These are phyloP conservation scores for Actinia tenebrosa DNA, from an alignment of 64 coral and sea anemone species.

Conservation along the genomic window DNA sequence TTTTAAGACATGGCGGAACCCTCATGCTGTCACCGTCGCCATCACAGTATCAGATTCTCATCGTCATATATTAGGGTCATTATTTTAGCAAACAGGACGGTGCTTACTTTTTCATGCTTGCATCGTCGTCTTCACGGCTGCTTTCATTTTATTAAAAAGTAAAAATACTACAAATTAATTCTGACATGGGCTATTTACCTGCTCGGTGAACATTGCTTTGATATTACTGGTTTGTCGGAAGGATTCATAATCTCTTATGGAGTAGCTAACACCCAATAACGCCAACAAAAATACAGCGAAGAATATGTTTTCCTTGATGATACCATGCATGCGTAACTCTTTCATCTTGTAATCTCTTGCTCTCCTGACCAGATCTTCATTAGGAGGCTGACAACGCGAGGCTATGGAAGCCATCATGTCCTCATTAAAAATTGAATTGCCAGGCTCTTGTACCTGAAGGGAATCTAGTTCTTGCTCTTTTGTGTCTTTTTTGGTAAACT, in stretches of 20 bases:
- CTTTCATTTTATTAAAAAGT: no score
- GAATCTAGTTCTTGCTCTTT: background rate
- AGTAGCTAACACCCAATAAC: constrained; percentile 51
- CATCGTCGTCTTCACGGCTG: no score
- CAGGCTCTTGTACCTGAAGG: background rate
- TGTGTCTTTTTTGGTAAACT: background rate
- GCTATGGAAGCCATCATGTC: background rate
- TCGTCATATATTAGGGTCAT: no score
- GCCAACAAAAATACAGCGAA: constrained; percentile 48
- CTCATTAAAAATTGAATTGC: background rate
- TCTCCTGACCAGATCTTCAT: constrained; percentile 35
- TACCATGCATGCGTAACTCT: constrained; percentile 24
- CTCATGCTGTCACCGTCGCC: no score
- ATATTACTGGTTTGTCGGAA: constrained; percentile 39
- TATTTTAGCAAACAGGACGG: no score
- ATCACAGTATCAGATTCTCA: no score
- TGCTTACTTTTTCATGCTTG: no score
- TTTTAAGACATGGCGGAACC: no score
- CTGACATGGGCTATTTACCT: constrained; percentile 15
- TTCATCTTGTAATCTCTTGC: constrained; percentile 48
- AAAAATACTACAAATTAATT: no score
- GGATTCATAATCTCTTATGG: constrained; percentile 36
- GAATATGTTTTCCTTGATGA: constrained; percentile 59
- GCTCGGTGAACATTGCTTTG: constrained; percentile 25
- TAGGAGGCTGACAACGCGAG: constrained; percentile 31